A percentile compares a stretch with the other conserved stretches of the same genome.
These are phyloP conservation scores for Unio pictorum DNA, from an alignment of 2,888 invertebrate genomes.

Conservation along the genomic window DNA sequence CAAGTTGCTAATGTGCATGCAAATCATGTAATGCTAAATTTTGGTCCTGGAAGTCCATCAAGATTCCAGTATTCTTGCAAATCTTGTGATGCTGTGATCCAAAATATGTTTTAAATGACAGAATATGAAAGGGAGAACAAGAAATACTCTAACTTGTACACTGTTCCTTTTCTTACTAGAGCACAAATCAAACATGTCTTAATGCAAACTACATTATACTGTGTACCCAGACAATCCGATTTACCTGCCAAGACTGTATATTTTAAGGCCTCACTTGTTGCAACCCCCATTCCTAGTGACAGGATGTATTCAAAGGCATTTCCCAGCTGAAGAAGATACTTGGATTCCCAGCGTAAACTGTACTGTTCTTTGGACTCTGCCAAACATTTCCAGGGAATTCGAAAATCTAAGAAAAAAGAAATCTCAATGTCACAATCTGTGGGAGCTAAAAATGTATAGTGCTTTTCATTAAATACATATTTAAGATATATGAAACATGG, in stretches of 20 bases:
- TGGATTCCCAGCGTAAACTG: conserved; percentile 78
- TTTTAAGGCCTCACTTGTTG: conserved; percentile 78
- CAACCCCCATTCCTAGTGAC: conserved; percentile 58
- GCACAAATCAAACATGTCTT: no score
- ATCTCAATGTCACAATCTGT: not conserved
- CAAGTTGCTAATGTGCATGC: no score
- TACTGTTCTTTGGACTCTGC: conserved; percentile 78
- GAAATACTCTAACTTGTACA: no score
- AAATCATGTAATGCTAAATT: no score
- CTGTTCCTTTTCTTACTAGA: no score
- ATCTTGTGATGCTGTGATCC: no score
- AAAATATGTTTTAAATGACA: no score
- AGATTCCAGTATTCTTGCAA: no score
- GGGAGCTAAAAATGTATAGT: not conserved
- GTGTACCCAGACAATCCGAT: conserved; percentile 9
- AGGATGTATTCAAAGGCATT: conserved; percentile 78
- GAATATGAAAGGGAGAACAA: no score
- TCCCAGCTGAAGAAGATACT: conserved; percentile 77
- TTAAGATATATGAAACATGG: no score
- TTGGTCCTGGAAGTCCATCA: no score
- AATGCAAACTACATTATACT: no score
- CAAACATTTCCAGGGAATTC: conserved; percentile 76
- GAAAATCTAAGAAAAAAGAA: conserved; percentile 58
- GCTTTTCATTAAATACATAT: not conserved
- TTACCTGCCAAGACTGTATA: conserved; percentile 78